Conservation (phyloP, 2,113 vertebrate species). For the Hippoglossus stenolepis region DNA sequence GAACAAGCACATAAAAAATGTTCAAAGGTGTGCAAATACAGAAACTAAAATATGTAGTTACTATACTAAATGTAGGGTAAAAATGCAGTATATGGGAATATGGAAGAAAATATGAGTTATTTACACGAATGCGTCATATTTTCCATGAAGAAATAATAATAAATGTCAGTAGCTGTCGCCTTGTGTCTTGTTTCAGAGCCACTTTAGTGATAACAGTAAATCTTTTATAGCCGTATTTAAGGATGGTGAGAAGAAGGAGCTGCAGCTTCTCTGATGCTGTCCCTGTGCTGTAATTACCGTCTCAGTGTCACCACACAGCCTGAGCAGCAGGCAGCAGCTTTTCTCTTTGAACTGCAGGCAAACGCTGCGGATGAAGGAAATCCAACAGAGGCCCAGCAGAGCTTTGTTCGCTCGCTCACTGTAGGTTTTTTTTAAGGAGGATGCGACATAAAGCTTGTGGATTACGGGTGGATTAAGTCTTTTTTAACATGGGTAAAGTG, state of each 20-base stretch:
- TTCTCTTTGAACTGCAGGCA: slow-evolving; percentile 56
- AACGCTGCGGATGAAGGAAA: background rate
- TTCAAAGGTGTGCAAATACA: background rate
- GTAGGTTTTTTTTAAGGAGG: background rate
- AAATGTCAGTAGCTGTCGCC: background rate
- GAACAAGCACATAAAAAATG: background rate
- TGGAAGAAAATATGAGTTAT: too few species aligned
- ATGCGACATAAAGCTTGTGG: background rate
- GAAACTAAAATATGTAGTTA: background rate
- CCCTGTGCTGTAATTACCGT: slow-evolving; percentile 49
- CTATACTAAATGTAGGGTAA: too few species aligned
- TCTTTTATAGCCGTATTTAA: background rate
- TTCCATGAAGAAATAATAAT: background rate
- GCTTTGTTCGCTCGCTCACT: slow-evolving; percentile 16
- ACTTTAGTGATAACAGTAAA: background rate
- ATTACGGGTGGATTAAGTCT: background rate
- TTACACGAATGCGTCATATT: background rate
- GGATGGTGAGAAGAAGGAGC: background rate
- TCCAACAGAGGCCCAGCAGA: background rate
- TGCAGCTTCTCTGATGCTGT: slow-evolving; percentile 1
- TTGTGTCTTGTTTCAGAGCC: background rate
- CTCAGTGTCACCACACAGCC: slow-evolving; percentile 34
- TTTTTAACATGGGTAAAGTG: background rate
- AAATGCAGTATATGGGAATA: too few species aligned
- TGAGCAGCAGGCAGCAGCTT: slow-evolving; percentile 12